Percentiles rank a stretch among this genome's conserved stretches.
phyloP scores from a whole-genome alignment of 1,140 invertebrate genomes.

The Calephelis nemesis region DNA sequence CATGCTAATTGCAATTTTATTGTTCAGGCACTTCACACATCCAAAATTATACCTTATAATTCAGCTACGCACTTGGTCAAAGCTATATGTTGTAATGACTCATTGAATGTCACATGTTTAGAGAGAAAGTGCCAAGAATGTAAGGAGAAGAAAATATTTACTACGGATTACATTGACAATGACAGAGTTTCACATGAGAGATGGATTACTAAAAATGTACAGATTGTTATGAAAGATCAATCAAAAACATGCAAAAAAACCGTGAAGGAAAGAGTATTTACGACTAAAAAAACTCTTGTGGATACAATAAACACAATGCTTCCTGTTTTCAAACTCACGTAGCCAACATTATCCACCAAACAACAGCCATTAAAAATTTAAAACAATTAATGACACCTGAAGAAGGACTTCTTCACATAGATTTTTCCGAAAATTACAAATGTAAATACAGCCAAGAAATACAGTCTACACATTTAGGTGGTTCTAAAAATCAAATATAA shows the following conservation, averaged over 20 bases:
- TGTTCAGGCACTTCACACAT: background rate
- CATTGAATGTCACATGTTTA: background rate
- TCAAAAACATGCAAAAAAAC: constrained; percentile 3
- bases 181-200: constrained; percentile 1
- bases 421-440: constrained; percentile 25
- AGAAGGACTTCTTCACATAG: constrained; percentile 19
- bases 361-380: background rate
- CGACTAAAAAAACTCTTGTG: background rate
- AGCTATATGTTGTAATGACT: constrained; percentile 4
- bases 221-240: background rate
- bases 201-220: constrained; percentile 4
- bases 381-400: background rate
- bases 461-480: constrained; percentile 22
- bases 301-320: too few species aligned
- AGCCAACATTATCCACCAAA: constrained; percentile 14
- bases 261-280: constrained; percentile 6
- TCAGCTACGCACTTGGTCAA: background rate
- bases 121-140: constrained; percentile 2
- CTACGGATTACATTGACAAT: background rate
- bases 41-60: background rate
- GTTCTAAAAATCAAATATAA: constrained; percentile 19
- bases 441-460: constrained; percentile 20
- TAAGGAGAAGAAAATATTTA: constrained; percentile 1
- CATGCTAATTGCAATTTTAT: constrained; percentile 12
- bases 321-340: background rate